Base-by-base conservation (phyloP, 2,888 invertebrate species). In the Anorthoa munda region DNA sequence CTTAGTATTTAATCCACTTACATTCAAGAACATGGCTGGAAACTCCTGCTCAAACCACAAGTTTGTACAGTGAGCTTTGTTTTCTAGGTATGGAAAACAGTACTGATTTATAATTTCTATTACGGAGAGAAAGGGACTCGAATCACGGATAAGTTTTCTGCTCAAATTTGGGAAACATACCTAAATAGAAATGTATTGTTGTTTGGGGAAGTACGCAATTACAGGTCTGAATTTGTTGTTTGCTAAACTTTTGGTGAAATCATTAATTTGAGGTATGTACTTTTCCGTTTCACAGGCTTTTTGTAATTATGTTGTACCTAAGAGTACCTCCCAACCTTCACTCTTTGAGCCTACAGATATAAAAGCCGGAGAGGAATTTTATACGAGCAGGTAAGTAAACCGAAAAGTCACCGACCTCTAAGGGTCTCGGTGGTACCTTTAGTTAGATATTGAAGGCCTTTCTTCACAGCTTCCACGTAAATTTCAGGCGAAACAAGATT, bases 1-100 rank as follows among this genome's bases (percentile, higher is more conserved):
- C 87, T 90, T 90, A 87, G 89, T 89, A 92, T 90, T 90, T 94
- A 94, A 95, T 95, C 93, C 92, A 92, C 91, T 93, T 93, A 91
- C 89, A 93, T 92, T 94, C 92, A 88, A 81, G 89, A 91, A 90
- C 93, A 93, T 90, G 91, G 81, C 84, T 86, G 88, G 81, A 80
- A 88, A 90, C 88, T 89, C 87, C 82, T 87, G 87, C 78, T 89
- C 87, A 89, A 90, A 92, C 91, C 91, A 83, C 94, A 92, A 92
- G 90, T 92, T 92, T 90, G 91, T 90, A 91, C 90, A 93, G 93
- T 91, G 88, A 92, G 93, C 92, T 93, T 92, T 90, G 89, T 90
- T 87, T 86, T 79, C 77, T 81, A 88, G 85, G 85, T 89, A 86
- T 82, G 78, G 82, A 81, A 82, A 79, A 76, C 75, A 82, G 56